A percentile compares a stretch with the other conserved stretches of the same genome.
These are phyloP conservation scores for Macrophya alboannulata DNA, from an alignment of 2,888 invertebrate genomes.

Conservation along the genomic window DNA sequence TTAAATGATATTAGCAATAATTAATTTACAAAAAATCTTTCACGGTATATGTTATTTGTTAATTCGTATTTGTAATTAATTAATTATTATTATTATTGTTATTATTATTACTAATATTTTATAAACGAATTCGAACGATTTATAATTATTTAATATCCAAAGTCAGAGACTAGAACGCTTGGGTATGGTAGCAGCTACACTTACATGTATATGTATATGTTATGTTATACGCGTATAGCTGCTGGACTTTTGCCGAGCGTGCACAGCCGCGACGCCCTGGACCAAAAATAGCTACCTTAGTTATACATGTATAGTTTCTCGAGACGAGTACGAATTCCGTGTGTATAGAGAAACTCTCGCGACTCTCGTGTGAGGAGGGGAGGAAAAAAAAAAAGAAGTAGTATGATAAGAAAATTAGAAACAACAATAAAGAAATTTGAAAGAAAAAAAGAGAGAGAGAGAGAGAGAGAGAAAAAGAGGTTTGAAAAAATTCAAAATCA, in stretches of 20 bases:
- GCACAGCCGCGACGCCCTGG: not conserved
- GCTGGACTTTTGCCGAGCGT: constrained; percentile 2
- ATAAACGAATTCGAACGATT: not conserved
- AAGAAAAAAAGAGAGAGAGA: not conserved
- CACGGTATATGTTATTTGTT: too few relatives aligned
- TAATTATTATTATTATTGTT: not conserved
- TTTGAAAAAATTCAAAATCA: not conserved
- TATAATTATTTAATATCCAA: not conserved
- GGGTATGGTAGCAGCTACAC: not conserved
- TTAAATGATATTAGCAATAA: too few relatives aligned
- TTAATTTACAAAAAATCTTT: too few relatives aligned
- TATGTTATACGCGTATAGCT: too few relatives aligned
- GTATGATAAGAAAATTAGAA: not conserved
- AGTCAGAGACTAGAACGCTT: constrained; percentile 20
- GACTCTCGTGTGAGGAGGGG: not conserved
- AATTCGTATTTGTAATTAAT: not conserved
- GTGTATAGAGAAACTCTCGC: not conserved
- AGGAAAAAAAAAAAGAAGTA: not conserved
- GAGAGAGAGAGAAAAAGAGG: not conserved
- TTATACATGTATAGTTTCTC: constrained; percentile 4
- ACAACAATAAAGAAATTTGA: not conserved
- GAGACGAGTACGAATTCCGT: constrained; percentile 5
- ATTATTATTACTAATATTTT: not conserved
- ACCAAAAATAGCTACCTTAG: constrained; percentile 16
- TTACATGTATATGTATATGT: not conserved